Evolutionary conservation across 2,797 vertebrate genomes (phyloP).

Genomic region (Margarornis squamiger): DNA sequence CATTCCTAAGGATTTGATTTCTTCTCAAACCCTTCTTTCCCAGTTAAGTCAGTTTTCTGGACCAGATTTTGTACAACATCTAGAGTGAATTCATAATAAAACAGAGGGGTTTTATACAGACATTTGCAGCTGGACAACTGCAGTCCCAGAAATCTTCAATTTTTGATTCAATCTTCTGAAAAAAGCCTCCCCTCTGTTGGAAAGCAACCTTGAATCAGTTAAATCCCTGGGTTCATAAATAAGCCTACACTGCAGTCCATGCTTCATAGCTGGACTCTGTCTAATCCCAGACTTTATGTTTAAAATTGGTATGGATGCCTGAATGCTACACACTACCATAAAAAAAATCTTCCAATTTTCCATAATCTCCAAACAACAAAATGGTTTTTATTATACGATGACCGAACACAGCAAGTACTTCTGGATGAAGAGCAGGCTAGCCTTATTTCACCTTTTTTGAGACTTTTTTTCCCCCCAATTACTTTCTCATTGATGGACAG

Average conservation of each 20-base stretch:
- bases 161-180: background rate
- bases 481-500: background rate
- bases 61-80: background rate
- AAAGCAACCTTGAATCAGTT: background rate
- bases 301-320: background rate
- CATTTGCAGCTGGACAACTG: background rate
- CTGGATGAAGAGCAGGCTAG: background rate
- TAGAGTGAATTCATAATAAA: background rate
- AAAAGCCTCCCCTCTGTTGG: background rate
- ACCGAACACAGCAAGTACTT: background rate
- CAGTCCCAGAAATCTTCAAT: background rate
- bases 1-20: background rate
- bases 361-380: background rate
- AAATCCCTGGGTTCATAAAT: background rate
- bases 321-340: background rate
- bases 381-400: background rate
- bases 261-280: background rate
- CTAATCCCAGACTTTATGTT: background rate
- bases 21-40: background rate
- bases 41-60: background rate
- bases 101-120: background rate
- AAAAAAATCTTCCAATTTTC: background rate
- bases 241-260: background rate
- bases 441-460: background rate
- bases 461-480: background rate